Evolutionary conservation across 2,797 vertebrate genomes (phyloP).

Genomic region (Adrianichthys oophorus): DNA sequence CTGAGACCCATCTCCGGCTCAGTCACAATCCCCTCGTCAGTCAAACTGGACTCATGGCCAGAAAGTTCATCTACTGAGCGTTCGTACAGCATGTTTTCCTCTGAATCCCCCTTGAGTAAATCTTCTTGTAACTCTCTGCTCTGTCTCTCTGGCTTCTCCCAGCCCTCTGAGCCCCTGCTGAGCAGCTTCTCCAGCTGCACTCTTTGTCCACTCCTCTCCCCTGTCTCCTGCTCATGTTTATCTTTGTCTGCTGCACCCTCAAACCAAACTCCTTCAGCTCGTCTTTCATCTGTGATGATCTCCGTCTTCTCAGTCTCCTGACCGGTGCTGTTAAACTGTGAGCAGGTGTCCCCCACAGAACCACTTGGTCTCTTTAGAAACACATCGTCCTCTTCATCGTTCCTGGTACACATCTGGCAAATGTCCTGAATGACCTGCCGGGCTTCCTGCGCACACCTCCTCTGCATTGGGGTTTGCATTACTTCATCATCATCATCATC

Average conservation of each 20-base stretch:
- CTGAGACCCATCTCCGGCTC: constrained; percentile 83
- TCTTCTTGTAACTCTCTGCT: constrained; percentile 50
- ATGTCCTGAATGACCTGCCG: constrained; percentile 95
- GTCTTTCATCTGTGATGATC: constrained; percentile 30
- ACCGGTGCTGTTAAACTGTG: constrained; percentile 43
- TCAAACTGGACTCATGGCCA: constrained; percentile 90
- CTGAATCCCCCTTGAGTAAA: constrained; percentile 66
- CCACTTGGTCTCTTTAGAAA: constrained; percentile 42
- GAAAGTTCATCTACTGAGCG: constrained; percentile 89
- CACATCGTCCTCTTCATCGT: constrained; percentile 69
- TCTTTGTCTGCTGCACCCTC: constrained; percentile 52
- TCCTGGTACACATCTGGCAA: constrained; percentile 87
- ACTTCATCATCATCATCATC: constrained; percentile 57
- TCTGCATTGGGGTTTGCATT: constrained; percentile 83
- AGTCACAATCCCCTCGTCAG: constrained; percentile 95
- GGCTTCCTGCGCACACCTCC: constrained; percentile 92
- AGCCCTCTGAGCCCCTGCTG: constrained; percentile 50
- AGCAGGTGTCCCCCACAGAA: constrained; percentile 63
- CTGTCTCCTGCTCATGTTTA: constrained; percentile 62
- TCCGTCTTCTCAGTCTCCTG: constrained; percentile 29
- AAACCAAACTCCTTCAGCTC: constrained; percentile 38
- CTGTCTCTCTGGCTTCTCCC: constrained; percentile 50
- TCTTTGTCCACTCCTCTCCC: constrained; percentile 61
- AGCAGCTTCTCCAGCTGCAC: constrained; percentile 61
- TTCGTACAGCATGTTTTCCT: constrained; percentile 76